phyloP scores from a whole-genome alignment of 2,888 invertebrate genomes.

The Celastrina argiolus region DNA sequence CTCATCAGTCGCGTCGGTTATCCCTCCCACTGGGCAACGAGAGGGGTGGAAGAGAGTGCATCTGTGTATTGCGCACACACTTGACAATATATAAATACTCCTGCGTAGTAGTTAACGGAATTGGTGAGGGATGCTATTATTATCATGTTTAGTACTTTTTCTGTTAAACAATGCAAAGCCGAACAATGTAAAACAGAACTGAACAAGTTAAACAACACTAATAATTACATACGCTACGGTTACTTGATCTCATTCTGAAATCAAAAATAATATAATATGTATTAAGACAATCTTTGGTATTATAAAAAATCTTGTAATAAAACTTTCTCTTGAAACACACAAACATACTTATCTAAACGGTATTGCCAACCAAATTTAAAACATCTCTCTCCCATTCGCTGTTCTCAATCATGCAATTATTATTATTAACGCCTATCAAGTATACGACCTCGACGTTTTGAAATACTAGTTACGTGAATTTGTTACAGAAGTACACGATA shows the following conservation, averaged over 20 bases:
- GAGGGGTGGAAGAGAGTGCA: too few species aligned
- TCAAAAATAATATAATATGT: too few species aligned
- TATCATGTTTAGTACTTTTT: background rate
- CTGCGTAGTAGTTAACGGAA: too few species aligned
- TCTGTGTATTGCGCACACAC: too few species aligned
- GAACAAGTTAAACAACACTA: background rate
- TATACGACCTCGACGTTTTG: background rate
- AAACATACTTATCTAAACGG: background rate
- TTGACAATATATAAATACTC: too few species aligned
- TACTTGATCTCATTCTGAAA: too few species aligned
- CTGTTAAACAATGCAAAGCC: background rate
- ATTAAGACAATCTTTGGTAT: background rate
- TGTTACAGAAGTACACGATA: conserved; percentile 1
- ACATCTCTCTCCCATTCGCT: background rate
- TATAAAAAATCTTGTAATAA: background rate
- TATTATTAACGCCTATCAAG: background rate
- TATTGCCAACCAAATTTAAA: background rate
- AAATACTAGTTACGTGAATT: conserved; percentile 23
- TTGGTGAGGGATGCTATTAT: too few species aligned
- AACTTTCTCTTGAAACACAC: background rate
- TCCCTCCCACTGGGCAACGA: too few species aligned
- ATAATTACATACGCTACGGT: too few species aligned
- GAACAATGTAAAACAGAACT: background rate
- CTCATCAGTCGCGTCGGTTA: too few species aligned
- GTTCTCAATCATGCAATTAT: background rate